phyloP scores from a whole-genome alignment of 37 sponge, comb jelly and placozoan genomes.

The Crambe crambe region DNA sequence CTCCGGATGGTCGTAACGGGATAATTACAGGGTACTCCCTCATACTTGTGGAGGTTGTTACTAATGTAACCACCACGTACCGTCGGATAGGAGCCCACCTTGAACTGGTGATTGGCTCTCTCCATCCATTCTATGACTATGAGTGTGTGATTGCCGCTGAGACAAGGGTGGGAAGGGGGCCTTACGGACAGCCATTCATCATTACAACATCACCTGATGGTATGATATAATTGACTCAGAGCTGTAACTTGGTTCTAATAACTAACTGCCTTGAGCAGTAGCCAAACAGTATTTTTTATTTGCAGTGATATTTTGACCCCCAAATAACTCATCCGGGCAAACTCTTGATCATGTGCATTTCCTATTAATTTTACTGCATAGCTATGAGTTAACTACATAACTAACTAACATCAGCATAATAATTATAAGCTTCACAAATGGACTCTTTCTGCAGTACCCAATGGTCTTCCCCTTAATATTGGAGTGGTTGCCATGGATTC shows the following conservation, averaged over 20 bases:
- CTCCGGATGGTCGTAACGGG: constrained; percentile 16
- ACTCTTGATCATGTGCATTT: too few species aligned
- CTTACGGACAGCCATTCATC: constrained; percentile 2
- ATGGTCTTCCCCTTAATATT: constrained; percentile 3
- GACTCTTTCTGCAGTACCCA: neutral
- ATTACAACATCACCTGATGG: constrained; percentile 5
- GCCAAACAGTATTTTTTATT: too few species aligned
- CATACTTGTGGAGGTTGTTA: neutral
- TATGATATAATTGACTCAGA: neutral
- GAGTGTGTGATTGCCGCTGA: constrained; percentile 29
- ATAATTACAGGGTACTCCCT: constrained; percentile 25
- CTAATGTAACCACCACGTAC: neutral
- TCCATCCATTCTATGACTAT: constrained; percentile 45
- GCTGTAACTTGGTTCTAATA: too few species aligned
- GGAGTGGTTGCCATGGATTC: neutral
- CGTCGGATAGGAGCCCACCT: neutral
- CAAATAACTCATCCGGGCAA: neutral
- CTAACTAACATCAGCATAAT: too few species aligned
- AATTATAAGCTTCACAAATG: too few species aligned
- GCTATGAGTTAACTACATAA: too few species aligned
- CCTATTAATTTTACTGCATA: too few species aligned
- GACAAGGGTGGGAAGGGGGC: constrained; percentile 45
- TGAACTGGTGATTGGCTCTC: neutral
- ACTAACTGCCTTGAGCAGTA: too few species aligned
- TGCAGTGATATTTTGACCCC: neutral